Base-by-base conservation (phyloP, 2,888 invertebrate species). In the Nomada hirtipes region DNA sequence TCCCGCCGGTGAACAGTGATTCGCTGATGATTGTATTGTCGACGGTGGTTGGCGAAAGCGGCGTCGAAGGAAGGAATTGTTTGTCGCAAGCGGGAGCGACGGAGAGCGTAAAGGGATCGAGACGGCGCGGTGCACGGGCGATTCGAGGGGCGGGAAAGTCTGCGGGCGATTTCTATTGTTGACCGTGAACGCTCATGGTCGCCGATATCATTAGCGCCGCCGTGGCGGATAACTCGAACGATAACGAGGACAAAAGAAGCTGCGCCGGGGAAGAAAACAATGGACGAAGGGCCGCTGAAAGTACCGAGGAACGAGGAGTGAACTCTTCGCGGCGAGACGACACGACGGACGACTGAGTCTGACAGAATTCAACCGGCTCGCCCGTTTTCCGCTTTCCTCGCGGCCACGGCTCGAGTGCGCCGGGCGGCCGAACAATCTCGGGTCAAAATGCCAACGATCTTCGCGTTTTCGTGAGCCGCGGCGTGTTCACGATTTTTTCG, bases 141-240 rank as follows among this genome's bases (percentile, higher is more conserved):
- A 44, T 23, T 64, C 73, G 76, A 63, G 53, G 52, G 47, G 69
- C 60, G 74, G 76, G 76, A 86, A 88, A 85, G 86, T 88, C 88
- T 90, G 90, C 79, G 81, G 87, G 84, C 88, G 90, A 91, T 91
- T 91, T 91, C 90, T 91, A 92, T 91, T 91, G 91, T 91, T 82
- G 82, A 42, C 65, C 76, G 81, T 77, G 84, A 79, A 76, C 86
- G 83, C 81, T 76, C 85, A 83, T 79, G 75, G 80, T 79, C 86
- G 85, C 83, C 86, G 83, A 87, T 90, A 91, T 92, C 91, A 92
- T 91, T 92, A 91, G 89, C 87, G 84, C 88, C 87, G 86, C 73
- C 83, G 85, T 80, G 79, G 85, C 87, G 88, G 90, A 90, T 90
- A 90, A 90, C 89, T 87, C 87, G 87, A 79, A 88, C 89, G 91